Base-by-base conservation (phyloP, 2,113 vertebrate species). In the Corythaeola cristata region DNA sequence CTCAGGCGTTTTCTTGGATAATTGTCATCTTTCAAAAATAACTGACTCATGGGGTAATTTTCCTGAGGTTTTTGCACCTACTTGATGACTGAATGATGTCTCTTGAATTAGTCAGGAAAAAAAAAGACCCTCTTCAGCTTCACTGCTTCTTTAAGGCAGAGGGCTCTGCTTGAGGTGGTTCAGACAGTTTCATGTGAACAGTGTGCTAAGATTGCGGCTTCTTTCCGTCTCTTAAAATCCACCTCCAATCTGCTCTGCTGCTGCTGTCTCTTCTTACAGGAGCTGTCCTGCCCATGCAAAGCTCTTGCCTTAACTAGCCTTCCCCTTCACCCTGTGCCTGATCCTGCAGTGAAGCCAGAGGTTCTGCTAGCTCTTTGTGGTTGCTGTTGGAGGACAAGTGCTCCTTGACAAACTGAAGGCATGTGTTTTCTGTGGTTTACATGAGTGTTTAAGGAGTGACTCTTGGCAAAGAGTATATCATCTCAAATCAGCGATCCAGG, bases 1-100 rank as follows among this genome's bases (percentile, higher is more conserved):
- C 84, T 90, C 37, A 66, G 72, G 62, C 17, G 1, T 90, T 68
- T 94, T 59, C 74, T 79, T 84, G 73, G 79, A 39, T 94, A 82
- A 78, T 79, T 94, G 64, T 85, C 39, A 79, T 73, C 37, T 95
- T 93, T 88, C 93, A 92, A 52, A 93, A 90, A 58, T 86, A 76
- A 86, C 75, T 95, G 82, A 88, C 71, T 95, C 62, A 44, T n/a
- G 18, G 78, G 33, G 44, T 84, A 74, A 80, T 95, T 91, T 86
- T 85, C 14, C 3, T 73, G n/a, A 52, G 58, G 24, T 64, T 56
- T 82, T 58, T 88, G 60, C 47, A 39, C 5, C 9, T 86, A 16
- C 37, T 45, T 77, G 55, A 15, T 90, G 49, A 45, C 33, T 77
- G 79, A 77, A 44, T 64, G 35, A 13, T 79, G 53, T 80, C 59